Conservation (phyloP, 2,888 invertebrate genomes). For the Andricus curvator region DNA sequence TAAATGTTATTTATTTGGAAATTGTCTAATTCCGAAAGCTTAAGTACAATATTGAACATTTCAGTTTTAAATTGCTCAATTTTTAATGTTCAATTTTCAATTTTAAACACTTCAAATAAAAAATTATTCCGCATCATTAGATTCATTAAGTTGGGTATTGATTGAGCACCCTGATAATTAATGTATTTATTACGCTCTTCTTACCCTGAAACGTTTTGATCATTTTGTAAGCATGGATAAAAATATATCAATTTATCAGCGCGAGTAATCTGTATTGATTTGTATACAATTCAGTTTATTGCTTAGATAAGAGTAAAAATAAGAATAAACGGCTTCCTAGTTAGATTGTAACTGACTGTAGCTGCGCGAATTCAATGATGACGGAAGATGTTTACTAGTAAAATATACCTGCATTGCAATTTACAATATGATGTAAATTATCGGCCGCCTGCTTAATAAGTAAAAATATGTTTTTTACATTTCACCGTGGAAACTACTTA, state of each 20-base stretch:
- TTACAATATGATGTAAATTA: conserved; percentile 50
- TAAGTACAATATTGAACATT: no score
- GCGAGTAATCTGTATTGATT: conserved; percentile 68
- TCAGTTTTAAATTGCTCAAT: no score
- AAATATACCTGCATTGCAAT: conserved; percentile 61
- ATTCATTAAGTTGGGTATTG: no score
- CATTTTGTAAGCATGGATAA: conserved; percentile 43
- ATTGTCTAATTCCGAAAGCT: no score
- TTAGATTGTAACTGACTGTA: conserved; percentile 61
- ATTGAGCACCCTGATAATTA: not conserved
- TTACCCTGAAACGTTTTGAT: not conserved
- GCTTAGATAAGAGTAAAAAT: conserved; percentile 46
- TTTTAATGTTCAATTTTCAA: no score
- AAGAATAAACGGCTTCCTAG: conserved; percentile 70
- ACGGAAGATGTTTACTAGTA: conserved; percentile 63
- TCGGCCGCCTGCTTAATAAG: conserved; percentile 66
- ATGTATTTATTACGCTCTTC: not conserved
- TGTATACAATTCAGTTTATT: conserved; percentile 54
- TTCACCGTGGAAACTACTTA: conserved; percentile 8
- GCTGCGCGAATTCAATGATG: conserved; percentile 61
- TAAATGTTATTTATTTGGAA: no score
- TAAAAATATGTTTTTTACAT: conserved; percentile 59
- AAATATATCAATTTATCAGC: conserved; percentile 49
- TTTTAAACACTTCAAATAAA: no score
- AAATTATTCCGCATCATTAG: no score